A percentile compares a stretch with the other conserved stretches of the same genome.
These are phyloP conservation scores for Malurus elegans DNA, from an alignment of 2,113 vertebrate genomes.

Conservation along the genomic window DNA sequence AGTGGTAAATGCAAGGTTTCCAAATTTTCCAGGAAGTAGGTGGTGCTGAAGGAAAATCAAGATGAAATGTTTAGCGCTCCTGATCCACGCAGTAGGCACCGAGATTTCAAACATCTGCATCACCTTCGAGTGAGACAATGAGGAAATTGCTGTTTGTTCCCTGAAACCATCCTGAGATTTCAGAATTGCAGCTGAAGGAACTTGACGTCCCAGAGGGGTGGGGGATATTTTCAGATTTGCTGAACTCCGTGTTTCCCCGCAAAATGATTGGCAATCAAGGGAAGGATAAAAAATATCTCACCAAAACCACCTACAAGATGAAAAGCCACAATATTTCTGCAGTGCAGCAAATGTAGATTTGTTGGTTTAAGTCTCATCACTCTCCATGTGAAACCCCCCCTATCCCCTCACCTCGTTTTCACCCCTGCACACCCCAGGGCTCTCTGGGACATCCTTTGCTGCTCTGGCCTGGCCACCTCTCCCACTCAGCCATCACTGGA, in stretches of 20 bases:
- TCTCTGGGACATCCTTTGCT: neutral
- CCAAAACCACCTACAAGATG: neutral
- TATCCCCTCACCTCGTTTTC: neutral
- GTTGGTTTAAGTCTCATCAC: neutral
- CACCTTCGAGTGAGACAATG: neutral
- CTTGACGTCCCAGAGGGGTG: neutral
- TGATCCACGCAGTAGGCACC: neutral
- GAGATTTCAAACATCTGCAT: constrained; percentile 19
- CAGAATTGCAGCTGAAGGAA: neutral
- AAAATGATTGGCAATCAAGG: neutral
- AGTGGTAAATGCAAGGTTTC: constrained; percentile 26
- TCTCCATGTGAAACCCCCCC: neutral
- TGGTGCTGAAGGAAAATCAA: constrained; percentile 3
- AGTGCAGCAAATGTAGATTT: neutral
- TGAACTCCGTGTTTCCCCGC: neutral
- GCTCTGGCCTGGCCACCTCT: neutral
- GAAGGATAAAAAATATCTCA: neutral
- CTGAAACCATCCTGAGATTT: neutral
- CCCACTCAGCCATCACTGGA: neutral
- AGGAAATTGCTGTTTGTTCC: neutral
- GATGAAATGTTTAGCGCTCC: constrained; percentile 12
- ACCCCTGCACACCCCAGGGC: neutral
- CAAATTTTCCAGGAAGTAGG: constrained; percentile 42
- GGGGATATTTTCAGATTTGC: neutral
- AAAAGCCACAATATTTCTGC: neutral